Conservation (phyloP, 2,888 invertebrate species). For the Elegia similella region DNA sequence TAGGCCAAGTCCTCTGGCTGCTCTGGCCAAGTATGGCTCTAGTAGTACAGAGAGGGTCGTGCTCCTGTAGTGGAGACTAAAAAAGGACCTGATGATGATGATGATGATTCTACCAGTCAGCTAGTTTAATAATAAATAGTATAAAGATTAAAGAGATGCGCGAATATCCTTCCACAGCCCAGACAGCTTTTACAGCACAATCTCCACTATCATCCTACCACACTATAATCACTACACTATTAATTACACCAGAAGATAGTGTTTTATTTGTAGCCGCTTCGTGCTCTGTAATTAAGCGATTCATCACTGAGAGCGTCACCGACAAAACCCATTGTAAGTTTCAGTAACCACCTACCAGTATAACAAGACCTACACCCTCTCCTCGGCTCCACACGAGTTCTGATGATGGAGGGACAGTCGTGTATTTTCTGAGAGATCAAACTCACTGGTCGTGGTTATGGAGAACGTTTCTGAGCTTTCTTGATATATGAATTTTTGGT, state of each 20-base stretch:
- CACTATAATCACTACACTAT: conserved; percentile 6
- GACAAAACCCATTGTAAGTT: conserved; percentile 40
- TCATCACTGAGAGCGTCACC: conserved; percentile 34
- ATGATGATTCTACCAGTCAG: too few relatives aligned
- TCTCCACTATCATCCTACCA: neutral
- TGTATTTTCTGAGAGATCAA: neutral
- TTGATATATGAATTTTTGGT: conserved; percentile 12
- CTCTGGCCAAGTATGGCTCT: too few relatives aligned
- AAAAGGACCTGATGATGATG: too few relatives aligned
- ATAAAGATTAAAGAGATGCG: too few relatives aligned
- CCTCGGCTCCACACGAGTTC: neutral
- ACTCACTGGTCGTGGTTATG: neutral
- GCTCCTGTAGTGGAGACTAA: too few relatives aligned
- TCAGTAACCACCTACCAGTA: conserved; percentile 10
- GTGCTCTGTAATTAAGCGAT: conserved; percentile 40
- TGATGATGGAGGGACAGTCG: neutral
- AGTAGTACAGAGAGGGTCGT: too few relatives aligned
- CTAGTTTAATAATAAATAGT: too few relatives aligned
- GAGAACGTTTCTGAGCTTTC: conserved; percentile 1
- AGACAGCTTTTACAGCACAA: neutral
- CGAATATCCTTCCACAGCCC: too few relatives aligned
- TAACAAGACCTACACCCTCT: neutral
- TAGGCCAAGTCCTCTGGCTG: too few relatives aligned
- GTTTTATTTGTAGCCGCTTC: conserved; percentile 11
- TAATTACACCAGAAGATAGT: conserved; percentile 9